Conservation (phyloP, 2,888 invertebrate genomes). For the Apamea anceps region DNA sequence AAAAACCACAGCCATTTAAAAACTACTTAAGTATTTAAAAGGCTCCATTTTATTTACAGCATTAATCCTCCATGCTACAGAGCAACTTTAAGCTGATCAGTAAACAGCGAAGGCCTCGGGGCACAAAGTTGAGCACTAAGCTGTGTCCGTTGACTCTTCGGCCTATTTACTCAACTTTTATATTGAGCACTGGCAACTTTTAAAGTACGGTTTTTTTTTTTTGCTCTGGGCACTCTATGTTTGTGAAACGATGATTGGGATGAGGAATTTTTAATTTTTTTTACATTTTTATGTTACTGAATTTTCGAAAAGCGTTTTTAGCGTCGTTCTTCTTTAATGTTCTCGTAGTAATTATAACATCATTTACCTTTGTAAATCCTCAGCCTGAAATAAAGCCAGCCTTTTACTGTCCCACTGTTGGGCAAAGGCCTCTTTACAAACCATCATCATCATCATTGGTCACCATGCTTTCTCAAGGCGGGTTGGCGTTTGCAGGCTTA, state of each 20-base stretch:
- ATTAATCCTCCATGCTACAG: constrained; percentile 5
- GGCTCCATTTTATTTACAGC: background rate
- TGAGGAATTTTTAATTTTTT: background rate
- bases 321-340: background rate
- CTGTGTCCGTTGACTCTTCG: constrained; percentile 55
- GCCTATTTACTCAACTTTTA: constrained; percentile 57
- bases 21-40: background rate
- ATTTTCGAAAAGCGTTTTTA: background rate
- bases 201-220: constrained; percentile 17
- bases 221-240: background rate
- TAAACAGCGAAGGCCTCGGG: constrained; percentile 35
- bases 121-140: constrained; percentile 43
- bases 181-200: constrained; percentile 56
- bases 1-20: background rate
- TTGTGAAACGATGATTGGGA: background rate
- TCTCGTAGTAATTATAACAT: background rate
- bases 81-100: constrained; percentile 43
- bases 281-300: background rate
- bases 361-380: background rate
- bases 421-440: too few relatives aligned
- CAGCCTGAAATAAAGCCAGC: background rate
- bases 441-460: too few relatives aligned
- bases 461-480: too few relatives aligned
- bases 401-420: too few relatives aligned
- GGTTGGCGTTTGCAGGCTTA: too few relatives aligned